Base-by-base conservation (phyloP, 2,797 vertebrate species). In the Sebastes baramenuke region DNA sequence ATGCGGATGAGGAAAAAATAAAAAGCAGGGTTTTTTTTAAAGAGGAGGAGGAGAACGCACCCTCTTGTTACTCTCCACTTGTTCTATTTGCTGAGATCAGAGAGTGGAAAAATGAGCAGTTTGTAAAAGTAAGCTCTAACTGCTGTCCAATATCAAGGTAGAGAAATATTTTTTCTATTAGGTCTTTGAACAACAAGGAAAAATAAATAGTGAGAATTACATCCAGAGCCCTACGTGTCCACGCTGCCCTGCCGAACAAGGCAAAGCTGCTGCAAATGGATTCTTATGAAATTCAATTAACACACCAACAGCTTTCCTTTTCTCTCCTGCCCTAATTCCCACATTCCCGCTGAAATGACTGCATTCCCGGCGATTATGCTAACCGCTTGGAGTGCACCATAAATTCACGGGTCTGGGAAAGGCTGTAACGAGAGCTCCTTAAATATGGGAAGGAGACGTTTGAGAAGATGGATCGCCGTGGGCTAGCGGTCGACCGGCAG, bases 271-370 rank as follows among this genome's bases (percentile, higher is more conserved):
- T 78, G 83, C 77, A 65, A 65, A 87, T 84, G 89, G 84, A 92
- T 88, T 87, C 90, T 89, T 93, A 84, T 93, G 87, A 94, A 95
- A 95, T 95, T 93, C 92, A 94, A 96, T 94, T 95, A 95, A 93
- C 92, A 93, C 92, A 92, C 91, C 86, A 77, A 89, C 89, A 87
- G 92, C 90, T 88, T 52, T 93, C 86, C 84, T 90, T 92, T 89
- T 89, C 91, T 86, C 90, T 88, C 88, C 87, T 93, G 93, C 88
- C 89, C 92, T 88, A 90, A 94, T 95, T 95, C 94, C 91, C 93
- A 95, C 93, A 93, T 95, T 94, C 94, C 87, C 72, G 61, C 84
- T 89, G 92, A 93, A 95, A 91, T 84, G 84, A 88, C 90, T 91
- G 90, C 92, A 91, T 93, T 94, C 93, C 92, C 86, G 20, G 89